phyloP scores from a whole-genome alignment of 1,140 invertebrate species.

The Brachionus rotundiformis region DNA sequence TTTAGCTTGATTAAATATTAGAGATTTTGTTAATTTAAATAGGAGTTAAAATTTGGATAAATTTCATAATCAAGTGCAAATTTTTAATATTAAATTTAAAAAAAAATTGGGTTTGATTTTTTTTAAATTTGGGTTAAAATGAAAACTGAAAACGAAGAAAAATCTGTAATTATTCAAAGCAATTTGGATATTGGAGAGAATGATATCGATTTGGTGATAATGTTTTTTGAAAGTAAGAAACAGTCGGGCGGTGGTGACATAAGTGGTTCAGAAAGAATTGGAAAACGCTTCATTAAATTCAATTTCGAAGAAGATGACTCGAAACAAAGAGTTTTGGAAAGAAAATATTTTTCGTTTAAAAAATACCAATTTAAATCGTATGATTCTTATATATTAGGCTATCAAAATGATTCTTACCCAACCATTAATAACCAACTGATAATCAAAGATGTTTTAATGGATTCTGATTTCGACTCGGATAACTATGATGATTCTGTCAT shows the following conservation, averaged over 20 bases:
- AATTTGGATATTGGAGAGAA: constrained; percentile 7
- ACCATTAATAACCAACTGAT: neutral
- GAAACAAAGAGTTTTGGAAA: constrained; percentile 30
- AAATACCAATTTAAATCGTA: constrained; percentile 36
- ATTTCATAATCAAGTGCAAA: neutral
- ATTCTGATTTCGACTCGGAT: neutral
- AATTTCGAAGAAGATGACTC: neutral
- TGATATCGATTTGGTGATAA: neutral
- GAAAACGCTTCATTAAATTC: neutral
- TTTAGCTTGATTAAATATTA: too few relatives aligned
- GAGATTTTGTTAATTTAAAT: too few relatives aligned
- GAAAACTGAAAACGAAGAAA: neutral
- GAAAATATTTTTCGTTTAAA: constrained; percentile 31
- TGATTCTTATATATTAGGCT: neutral
- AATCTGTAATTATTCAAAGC: neutral
- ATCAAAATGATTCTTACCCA: neutral
- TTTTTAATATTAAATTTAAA: neutral
- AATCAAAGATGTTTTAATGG: neutral
- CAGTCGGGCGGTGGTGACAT: constrained; percentile 35
- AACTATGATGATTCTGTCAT: neutral
- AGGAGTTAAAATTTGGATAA: too few relatives aligned
- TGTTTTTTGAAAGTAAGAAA: constrained; percentile 47
- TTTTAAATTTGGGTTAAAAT: neutral
- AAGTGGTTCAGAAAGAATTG: neutral
- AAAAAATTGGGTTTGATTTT: neutral